Evolutionary conservation across 2,113 vertebrate genomes (phyloP).

Genomic region (Sminthopsis crassicaudata): DNA sequence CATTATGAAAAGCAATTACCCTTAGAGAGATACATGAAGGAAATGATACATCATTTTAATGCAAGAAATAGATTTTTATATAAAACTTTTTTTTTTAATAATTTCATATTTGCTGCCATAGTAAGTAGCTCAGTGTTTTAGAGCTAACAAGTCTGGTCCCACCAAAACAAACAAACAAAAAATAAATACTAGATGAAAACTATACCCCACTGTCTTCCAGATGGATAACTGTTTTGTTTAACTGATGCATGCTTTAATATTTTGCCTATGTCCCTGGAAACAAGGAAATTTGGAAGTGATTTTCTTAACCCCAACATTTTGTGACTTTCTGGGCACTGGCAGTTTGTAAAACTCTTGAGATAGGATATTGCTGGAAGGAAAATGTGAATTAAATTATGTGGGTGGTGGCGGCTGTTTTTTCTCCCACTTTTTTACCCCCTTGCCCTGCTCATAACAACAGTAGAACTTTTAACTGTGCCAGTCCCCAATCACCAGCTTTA

Average conservation of each 20-base stretch:
- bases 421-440: background rate
- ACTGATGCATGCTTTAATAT: slow-evolving; percentile 80
- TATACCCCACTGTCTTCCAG: slow-evolving; percentile 75
- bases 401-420: slow-evolving; percentile 80
- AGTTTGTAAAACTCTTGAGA: slow-evolving; percentile 60
- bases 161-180: slow-evolving; percentile 34
- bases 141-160: slow-evolving; percentile 73
- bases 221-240: slow-evolving; percentile 68
- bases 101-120: slow-evolving; percentile 71
- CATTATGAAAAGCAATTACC: slow-evolving; percentile 7
- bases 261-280: slow-evolving; percentile 73
- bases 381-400: slow-evolving; percentile 75
- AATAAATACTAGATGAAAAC: slow-evolving; percentile 62
- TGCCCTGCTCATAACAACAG: slow-evolving; percentile 70
- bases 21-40: slow-evolving; percentile 60
- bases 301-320: slow-evolving; percentile 73
- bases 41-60: slow-evolving; percentile 64
- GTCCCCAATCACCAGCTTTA: slow-evolving; percentile 84
- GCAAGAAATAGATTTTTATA: slow-evolving; percentile 66
- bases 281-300: slow-evolving; percentile 58
- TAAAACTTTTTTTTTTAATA: slow-evolving; percentile 70
- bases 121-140: slow-evolving; percentile 65
- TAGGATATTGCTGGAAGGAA: slow-evolving; percentile 67
- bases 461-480: slow-evolving; percentile 83
- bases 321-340: slow-evolving; percentile 75